phyloP scores from a whole-genome alignment of 2,888 invertebrate genomes.

The Nasonia oneida region DNA sequence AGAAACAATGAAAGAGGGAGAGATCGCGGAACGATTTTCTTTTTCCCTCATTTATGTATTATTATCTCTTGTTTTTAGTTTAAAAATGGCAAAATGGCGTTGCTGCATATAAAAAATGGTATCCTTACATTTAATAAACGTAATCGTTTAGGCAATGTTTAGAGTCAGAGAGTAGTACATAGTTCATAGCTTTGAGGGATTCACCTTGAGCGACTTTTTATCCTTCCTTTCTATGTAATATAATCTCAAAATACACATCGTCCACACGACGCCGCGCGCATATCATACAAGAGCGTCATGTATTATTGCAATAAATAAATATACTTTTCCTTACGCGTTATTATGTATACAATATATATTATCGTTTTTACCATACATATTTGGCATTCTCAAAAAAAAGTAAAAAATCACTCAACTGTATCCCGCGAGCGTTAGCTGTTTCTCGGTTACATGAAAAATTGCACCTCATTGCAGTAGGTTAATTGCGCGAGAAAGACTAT shows the following conservation, averaged over 20 bases:
- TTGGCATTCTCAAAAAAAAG: slow-evolving; percentile 47
- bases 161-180: slow-evolving; percentile 45
- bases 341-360: not conserved
- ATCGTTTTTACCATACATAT: slow-evolving; percentile 32
- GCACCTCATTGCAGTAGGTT: not conserved
- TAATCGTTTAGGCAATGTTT: slow-evolving; percentile 61
- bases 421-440: not conserved
- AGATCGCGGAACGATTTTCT: slow-evolving; percentile 46
- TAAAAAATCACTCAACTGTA: slow-evolving; percentile 30
- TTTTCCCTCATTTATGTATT: not conserved
- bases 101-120: slow-evolving; percentile 25
- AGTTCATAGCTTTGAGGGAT: slow-evolving; percentile 30
- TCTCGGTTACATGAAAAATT: slow-evolving; percentile 27
- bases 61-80: not conserved
- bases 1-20: slow-evolving; percentile 50
- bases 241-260: slow-evolving; percentile 39
- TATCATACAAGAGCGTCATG: slow-evolving; percentile 12
- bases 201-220: slow-evolving; percentile 50
- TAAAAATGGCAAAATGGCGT: slow-evolving; percentile 47
- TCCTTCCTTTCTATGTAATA: not conserved
- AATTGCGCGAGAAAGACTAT: not conserved
- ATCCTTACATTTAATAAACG: slow-evolving; percentile 59
- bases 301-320: slow-evolving; percentile 56
- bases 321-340: slow-evolving; percentile 13
- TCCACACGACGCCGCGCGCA: not conserved